A percentile compares a stretch with the other conserved stretches of the same genome.
These are phyloP conservation scores for Euleptes europaea DNA, from an alignment of 2,113 vertebrate genomes.

Conservation along the genomic window DNA sequence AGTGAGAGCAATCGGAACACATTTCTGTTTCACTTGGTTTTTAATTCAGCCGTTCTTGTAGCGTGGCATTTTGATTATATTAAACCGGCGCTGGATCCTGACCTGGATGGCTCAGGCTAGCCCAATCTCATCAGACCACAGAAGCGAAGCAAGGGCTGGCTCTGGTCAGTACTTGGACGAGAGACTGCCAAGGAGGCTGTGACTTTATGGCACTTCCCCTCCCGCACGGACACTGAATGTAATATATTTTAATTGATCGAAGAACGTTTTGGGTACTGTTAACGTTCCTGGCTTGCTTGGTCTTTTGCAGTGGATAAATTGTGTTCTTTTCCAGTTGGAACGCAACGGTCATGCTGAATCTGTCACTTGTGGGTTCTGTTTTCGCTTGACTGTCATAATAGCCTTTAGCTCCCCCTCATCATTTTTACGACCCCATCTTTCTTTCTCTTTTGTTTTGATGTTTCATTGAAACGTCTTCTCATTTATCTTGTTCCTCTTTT, in stretches of 20 bases:
- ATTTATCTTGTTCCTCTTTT: background rate
- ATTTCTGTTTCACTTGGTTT: slow-evolving; percentile 33
- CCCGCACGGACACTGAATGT: background rate
- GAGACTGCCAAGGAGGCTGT: no score
- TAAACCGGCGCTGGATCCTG: background rate
- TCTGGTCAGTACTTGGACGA: no score
- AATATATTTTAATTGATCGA: slow-evolving; percentile 31
- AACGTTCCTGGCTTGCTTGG: slow-evolving; percentile 27
- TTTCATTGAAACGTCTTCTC: background rate
- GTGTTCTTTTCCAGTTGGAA: background rate
- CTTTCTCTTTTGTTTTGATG: background rate
- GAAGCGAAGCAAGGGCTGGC: no score
- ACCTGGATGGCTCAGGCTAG: no score
- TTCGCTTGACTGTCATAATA: background rate
- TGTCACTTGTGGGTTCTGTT: background rate
- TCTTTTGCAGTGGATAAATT: slow-evolving; percentile 24
- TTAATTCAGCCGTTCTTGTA: slow-evolving; percentile 25
- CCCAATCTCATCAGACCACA: no score
- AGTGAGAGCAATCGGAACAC: background rate
- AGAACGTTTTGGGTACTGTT: background rate
- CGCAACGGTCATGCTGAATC: background rate
- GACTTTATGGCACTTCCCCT: no score
- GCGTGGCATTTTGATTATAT: background rate
- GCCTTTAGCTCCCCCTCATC: background rate
- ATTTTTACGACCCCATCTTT: background rate